Percentiles rank a stretch among this genome's conserved stretches.
phyloP scores from a whole-genome alignment of 2,888 invertebrate genomes.

The Cryptosula pallasiana region DNA sequence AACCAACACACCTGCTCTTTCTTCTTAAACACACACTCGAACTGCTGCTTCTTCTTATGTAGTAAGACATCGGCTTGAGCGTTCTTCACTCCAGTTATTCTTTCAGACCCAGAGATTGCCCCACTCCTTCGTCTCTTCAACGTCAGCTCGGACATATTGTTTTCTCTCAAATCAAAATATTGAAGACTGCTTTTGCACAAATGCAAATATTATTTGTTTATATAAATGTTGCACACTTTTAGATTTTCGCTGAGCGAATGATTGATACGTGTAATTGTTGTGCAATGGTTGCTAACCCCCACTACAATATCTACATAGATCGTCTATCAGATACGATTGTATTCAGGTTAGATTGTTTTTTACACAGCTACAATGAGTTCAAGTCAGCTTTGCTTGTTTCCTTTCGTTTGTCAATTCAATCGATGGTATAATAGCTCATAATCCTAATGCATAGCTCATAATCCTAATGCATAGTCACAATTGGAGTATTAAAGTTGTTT shows the following conservation, averaged over 20 bases:
- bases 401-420: not conserved
- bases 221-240: too few species aligned
- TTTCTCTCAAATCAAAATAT: not conserved
- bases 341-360: not conserved
- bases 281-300: not conserved
- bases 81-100: constrained; percentile 24
- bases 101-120: constrained; percentile 13
- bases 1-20: constrained; percentile 23
- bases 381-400: not conserved
- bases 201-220: too few species aligned
- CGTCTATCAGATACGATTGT: not conserved
- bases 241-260: too few species aligned
- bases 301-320: too few species aligned
- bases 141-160: constrained; percentile 1
- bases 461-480: not conserved
- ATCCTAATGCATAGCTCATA: not conserved
- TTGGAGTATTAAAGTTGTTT: not conserved
- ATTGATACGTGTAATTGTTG: too few species aligned
- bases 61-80: constrained; percentile 23
- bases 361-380: not conserved
- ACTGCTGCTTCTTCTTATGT: not conserved
- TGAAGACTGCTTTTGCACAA: not conserved
- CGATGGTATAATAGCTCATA: not conserved
- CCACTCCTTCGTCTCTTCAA: constrained; percentile 21
- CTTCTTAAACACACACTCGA: not conserved